Evolutionary conservation across 2,797 vertebrate species (phyloP), one percentile per base, ranked within the genome.

Genomic region (Limnodromus scolopaceus): DNA sequence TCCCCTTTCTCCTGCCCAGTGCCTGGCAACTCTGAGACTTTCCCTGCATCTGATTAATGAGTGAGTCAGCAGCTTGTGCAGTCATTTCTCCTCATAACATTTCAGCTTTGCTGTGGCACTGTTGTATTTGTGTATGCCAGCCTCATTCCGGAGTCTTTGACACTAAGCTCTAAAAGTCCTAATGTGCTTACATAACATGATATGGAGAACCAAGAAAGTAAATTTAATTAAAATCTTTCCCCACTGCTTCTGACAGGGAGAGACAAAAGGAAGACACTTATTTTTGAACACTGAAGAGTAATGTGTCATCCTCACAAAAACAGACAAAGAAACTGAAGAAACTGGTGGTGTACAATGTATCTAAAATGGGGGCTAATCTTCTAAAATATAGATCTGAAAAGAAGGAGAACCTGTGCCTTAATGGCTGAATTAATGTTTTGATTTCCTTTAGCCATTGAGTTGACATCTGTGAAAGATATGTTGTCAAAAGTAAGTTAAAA

Each of bases 201-300:
- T 91, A 68, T 5, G 57, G 77, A 87, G 86, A 89, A 91, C 11
- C 34, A 89, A 61, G 83, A 87, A 69, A 91, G 36, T 51, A 89
- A 85, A 95, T 87, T 93, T 96, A 96, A 94, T 96, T 96, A 92
- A 87, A 84, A 60, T 65, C 61, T 92, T 91, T 77, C 32, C 55
- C 36, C 22, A 57, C 27, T 80, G 48, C 51, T 92, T 84, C 74
- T 82, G 81, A 66, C 66, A 28, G 8, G 7, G 25, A 93, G 70
- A 94, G 10, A 94, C 66, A 84, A 94, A 92, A 93, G 51, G 32
- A 92, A 86, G 81, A 54, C 1, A 30, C 5, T 41, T 89, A 9
- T 83, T 78, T 92, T 63, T 3, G 7, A 89, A 49, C 53, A 45
- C 34, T 61, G 27, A 32, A 46, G 30, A 76, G 75, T n/a, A 61